These are phyloP conservation scores for Baryphthengus martii DNA, from an alignment of 2,113 vertebrate species.

Conservation along the genomic window DNA sequence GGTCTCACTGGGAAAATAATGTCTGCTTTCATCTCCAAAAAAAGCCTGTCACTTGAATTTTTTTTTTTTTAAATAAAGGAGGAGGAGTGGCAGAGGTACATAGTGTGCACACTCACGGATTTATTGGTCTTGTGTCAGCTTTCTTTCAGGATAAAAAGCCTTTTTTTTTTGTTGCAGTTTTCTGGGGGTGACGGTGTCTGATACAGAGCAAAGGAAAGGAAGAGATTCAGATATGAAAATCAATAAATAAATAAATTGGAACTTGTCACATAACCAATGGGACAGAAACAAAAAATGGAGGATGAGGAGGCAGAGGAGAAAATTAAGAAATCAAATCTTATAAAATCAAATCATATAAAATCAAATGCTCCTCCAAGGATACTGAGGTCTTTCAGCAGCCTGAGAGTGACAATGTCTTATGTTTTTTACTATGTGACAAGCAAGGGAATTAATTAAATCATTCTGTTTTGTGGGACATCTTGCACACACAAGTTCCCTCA, in stretches of 20 bases:
- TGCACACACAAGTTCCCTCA: background rate
- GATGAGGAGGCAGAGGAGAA: background rate
- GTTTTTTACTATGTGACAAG: no score
- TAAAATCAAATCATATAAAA: background rate
- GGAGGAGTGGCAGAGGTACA: background rate
- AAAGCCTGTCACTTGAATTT: slow-evolving; percentile 62
- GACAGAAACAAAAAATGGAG: background rate
- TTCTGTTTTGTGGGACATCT: background rate
- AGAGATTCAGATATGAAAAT: background rate
- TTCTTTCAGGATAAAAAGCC: slow-evolving; percentile 45
- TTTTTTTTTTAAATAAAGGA: background rate
- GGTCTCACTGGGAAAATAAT: slow-evolving; percentile 70
- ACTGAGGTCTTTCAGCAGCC: background rate
- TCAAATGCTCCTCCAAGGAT: background rate
- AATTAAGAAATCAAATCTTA: background rate
- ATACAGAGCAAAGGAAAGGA: background rate
- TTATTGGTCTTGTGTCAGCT: slow-evolving; percentile 51
- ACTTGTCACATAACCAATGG: background rate
- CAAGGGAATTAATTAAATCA: no score
- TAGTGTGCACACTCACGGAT: background rate
- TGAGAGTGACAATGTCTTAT: no score
- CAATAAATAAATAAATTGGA: background rate
- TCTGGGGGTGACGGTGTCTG: slow-evolving; percentile 15
- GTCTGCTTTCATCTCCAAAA: slow-evolving; percentile 71
- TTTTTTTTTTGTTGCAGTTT: background rate